These are phyloP conservation scores for Neoniphon sammara DNA, from an alignment of 2,797 vertebrate genomes.

Conservation along the genomic window DNA sequence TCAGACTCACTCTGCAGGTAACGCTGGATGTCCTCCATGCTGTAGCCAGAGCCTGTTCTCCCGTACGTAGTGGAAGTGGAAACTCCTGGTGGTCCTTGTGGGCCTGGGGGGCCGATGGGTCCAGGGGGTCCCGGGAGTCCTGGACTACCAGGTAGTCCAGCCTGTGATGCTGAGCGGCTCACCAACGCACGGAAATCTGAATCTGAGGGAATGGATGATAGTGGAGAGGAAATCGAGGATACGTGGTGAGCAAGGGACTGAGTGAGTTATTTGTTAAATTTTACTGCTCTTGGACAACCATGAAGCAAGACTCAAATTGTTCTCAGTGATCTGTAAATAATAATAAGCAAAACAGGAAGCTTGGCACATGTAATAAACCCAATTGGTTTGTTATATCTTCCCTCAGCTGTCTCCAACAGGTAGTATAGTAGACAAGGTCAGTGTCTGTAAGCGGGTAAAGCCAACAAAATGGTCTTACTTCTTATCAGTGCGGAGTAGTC, in stretches of 20 bases:
- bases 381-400: neutral
- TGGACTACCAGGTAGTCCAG: slow-evolving; percentile 73
- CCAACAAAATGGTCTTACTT: slow-evolving; percentile 79
- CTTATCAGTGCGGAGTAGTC: slow-evolving; percentile 86
- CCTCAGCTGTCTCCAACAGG: neutral
- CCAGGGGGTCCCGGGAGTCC: slow-evolving; percentile 68
- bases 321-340: too few species aligned
- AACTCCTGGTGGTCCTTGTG: slow-evolving; percentile 81
- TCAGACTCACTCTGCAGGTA: slow-evolving; percentile 89
- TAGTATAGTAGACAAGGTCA: neutral
- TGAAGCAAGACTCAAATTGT: too few species aligned
- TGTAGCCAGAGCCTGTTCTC: slow-evolving; percentile 72
- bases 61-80: slow-evolving; percentile 62
- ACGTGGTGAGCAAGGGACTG: neutral
- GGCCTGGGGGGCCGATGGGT: slow-evolving; percentile 67
- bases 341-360: too few species aligned
- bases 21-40: slow-evolving; percentile 87
- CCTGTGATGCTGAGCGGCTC: slow-evolving; percentile 54
- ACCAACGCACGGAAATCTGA: slow-evolving; percentile 76
- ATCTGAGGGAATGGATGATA: slow-evolving; percentile 57
- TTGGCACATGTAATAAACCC: too few species aligned
- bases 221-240: neutral
- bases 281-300: too few species aligned
- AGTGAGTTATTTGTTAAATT: neutral
- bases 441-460: neutral